phyloP scores from a whole-genome alignment of 2,888 invertebrate genomes.

The Lordiphosa andalusiaca region DNA sequence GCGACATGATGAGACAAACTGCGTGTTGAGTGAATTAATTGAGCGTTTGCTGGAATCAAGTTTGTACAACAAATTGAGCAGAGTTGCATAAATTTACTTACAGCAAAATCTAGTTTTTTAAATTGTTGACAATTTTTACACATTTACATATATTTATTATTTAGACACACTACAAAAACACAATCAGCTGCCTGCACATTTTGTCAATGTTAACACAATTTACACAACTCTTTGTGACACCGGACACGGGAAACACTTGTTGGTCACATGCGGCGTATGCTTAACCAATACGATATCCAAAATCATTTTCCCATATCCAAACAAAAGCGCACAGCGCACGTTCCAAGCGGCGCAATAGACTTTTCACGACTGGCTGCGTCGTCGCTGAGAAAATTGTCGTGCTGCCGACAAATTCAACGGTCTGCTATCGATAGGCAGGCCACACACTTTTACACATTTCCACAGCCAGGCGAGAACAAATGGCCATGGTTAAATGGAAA shows the following conservation, averaged over 20 bases:
- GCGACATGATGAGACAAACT: conserved; percentile 42
- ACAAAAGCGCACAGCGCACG: conserved; percentile 41
- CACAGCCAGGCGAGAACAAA: conserved; percentile 10
- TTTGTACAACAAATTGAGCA: too few species aligned
- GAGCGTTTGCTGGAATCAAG: conserved; percentile 20
- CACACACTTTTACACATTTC: conserved; percentile 12
- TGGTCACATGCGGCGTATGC: conserved; percentile 57
- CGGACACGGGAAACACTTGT: conserved; percentile 45
- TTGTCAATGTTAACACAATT: conserved; percentile 24
- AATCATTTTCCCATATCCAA: conserved; percentile 37
- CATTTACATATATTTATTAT: background rate
- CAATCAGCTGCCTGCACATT: conserved; percentile 6
- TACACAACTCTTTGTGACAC: conserved; percentile 20
- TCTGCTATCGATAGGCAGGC: conserved; percentile 45
- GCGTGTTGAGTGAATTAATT: conserved; percentile 61
- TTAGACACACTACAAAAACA: conserved; percentile 2
- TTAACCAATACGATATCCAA: conserved; percentile 37
- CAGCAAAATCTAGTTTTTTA: background rate
- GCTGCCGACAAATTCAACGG: conserved; percentile 22
- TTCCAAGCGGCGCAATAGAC: conserved; percentile 61
- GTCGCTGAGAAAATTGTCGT: conserved; percentile 50
- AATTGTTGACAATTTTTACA: conserved; percentile 21
- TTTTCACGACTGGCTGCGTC: conserved; percentile 59
- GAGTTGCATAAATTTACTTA: too few species aligned
- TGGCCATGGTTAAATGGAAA: conserved; percentile 6